Base-by-base conservation (phyloP, 53 echinoderm and acorn worm species). In the Hippasteria phrygiana region DNA sequence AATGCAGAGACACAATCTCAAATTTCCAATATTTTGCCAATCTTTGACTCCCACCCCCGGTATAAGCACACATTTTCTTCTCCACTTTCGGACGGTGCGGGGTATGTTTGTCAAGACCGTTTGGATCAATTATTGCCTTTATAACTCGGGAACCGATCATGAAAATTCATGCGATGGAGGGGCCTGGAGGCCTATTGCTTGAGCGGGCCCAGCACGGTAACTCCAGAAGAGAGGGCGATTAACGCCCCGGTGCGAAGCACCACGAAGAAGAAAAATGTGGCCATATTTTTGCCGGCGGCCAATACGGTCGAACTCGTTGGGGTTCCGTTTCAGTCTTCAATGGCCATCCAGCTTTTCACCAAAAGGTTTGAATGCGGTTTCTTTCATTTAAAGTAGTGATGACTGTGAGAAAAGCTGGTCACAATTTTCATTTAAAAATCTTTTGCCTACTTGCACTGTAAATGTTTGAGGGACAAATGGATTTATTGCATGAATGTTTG, bases 231-330 rank as follows among this genome's bases (percentile, higher is more conserved):
- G 53, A 50, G 48, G 33, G 50, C 59, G 20, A 76, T 53, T 76
- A 76, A 50, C 76, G 47, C 28, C 47, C 43, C 27, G 34, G 33
- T 34, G 6, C 16, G 59, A 12, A 16, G 28, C 5, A 18, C 28
- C 73, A 24, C 31, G 0, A 53, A 76, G 29, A 36, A 31, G 34
- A 16, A 74, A 47, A 76, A 13, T 75, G 75, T 48, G 50, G 32
- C 47, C 75, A 75, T 75, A 53, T 76, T 53, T 76, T 50, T 76
- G 76, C 76, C 34, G 53, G 33, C 18, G 76, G 76, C 76, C 9
- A 17, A 6, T 76, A 16, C 43, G 53, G 31, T 51, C 32, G 50
- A 76, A 51, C 54, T 36, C 34, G 28, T 35, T 32, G 50, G 76
- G 34, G 59, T 76, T 48, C 50, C 35, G 76, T 76, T 76, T 76